Evolutionary conservation across 92 coral and sea anemone genomes (phyloP).

Genomic region (Heliopora coerulea): DNA sequence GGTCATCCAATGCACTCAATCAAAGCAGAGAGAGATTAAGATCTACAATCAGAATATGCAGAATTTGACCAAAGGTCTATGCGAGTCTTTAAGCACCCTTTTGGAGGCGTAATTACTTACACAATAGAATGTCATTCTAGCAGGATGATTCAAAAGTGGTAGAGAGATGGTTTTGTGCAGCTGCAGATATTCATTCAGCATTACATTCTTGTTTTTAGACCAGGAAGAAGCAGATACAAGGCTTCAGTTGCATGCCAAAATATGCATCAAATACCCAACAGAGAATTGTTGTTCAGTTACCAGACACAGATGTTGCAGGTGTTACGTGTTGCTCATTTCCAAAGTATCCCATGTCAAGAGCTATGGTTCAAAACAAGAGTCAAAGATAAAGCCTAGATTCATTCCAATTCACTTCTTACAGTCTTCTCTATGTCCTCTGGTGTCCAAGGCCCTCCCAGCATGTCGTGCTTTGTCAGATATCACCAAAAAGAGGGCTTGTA

Average conservation of each 20-base stretch:
- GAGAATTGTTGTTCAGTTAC: slow-evolving; percentile 45
- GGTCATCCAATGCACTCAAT: too few species aligned
- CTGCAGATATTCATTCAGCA: too few species aligned
- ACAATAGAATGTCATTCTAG: too few species aligned
- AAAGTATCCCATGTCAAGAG: slow-evolving; percentile 30
- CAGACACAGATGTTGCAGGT: slow-evolving; percentile 53
- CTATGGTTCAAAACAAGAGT: slow-evolving; percentile 56
- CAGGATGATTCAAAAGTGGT: too few species aligned
- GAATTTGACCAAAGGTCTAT: too few species aligned
- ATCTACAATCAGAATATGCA: too few species aligned
- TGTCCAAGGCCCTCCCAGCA: slow-evolving; percentile 58
- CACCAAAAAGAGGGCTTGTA: slow-evolving; percentile 63
- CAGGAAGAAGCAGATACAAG: background rate
- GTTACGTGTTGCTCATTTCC: slow-evolving; percentile 51
- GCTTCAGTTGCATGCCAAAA: slow-evolving; percentile 32
- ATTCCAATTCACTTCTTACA: slow-evolving; percentile 53
- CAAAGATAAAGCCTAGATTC: slow-evolving; percentile 51
- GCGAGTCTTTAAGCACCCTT: too few species aligned
- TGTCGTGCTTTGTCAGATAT: slow-evolving; percentile 57
- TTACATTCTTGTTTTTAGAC: too few species aligned
- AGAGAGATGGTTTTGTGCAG: too few species aligned
- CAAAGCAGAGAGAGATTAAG: too few species aligned
- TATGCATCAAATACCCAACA: slow-evolving; percentile 40
- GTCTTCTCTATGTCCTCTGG: slow-evolving; percentile 46
- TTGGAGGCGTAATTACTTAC: too few species aligned